Evolutionary conservation across 2,113 vertebrate species (phyloP), one percentile per base, ranked within the genome.

Genomic region (Colaptes auratus): DNA sequence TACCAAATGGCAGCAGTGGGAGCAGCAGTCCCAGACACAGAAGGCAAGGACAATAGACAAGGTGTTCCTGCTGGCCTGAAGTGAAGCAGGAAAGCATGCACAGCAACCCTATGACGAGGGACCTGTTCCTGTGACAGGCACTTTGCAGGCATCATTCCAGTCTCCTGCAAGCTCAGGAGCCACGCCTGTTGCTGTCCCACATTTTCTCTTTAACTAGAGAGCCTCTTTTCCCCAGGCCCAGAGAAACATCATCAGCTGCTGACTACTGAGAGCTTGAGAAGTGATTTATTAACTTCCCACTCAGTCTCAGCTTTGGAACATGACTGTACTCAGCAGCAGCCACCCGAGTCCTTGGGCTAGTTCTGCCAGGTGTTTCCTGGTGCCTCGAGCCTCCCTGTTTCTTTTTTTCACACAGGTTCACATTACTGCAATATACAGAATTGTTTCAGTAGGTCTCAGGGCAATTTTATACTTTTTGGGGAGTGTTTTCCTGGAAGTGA

Each of bases 41-140:
- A 42, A 66, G 33, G 56, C 19, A 24, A 15, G 21, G 15, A 27
- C 1, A 4, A 13, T 21, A 5, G 21, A 10, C 3, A 1, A 39
- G 36, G n/a, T 0, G 2, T 1, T 50, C 15, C 4, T 3, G 1
- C 3, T 3, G 10, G 30, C 17, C 7, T 4, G 20, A 20, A 0
- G 3, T 0, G 2, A 9, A 28, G 13, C 31, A 27, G 28, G 12
- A 60, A 13, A 15, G 50, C 30, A 55, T 55, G 6, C 33, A 3
- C 0, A 4, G 55, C 2, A 19, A 36, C 27, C 15, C 66, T 35
- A 16, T 30, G 36, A 14, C 52, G 24, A 14, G 33, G 61, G 67
- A 52, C 2, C 2, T 9, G 0, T 2, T 53, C 21, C 15, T 7
- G 9, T 5, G 27, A 11, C 56, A 52, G 30, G 17, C 7, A 1